Base-by-base conservation (phyloP, 2,888 invertebrate species). In the Notocelia uddmanniana region DNA sequence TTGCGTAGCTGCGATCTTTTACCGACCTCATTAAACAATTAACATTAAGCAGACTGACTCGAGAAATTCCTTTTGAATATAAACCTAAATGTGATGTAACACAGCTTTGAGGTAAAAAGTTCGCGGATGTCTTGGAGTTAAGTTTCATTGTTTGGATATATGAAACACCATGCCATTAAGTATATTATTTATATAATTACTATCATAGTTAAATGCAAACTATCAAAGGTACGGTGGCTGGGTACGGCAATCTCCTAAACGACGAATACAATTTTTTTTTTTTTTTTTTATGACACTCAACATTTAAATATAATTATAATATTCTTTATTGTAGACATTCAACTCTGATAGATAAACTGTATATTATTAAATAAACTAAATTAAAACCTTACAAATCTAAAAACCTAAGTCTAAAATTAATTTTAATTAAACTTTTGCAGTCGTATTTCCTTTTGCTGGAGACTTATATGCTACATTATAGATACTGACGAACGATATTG, bases 1-100 rank as follows among this genome's bases (percentile, higher is more conserved):
- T 81, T 74, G 76, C 79, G 77, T 80, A 73, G 67, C 59, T 70
- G 71, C 77, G 73, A 78, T 78, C 76, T 74, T 75, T 70, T 71
- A 74, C 74, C 52, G 68, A 64, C 60, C 19, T 55, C 67, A 69
- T 74, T 67, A 57, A 31, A 72, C 67, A 62, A 72, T 57, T 62
- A 68, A 72, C 72, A 72, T 68, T 68, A 68, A 68, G 55, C 72
- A 68, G 67, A 62, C 54, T 45, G 59, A 37, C 45, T 59, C 45
- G 26, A 59, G 59, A 66, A 41, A 66, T 66, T 45, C 52, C 37
- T 37, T 59, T 66, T 45, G 21, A 52, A 52, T 66, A 54, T 13
- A 59, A 66, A 26, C 54, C 45, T 34, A 19, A 26, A 52, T 19
- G 57, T 31, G 26, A 67, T 26, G 13, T 60, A 45, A 62, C 19